Evolutionary conservation across 2,113 vertebrate species (phyloP), one percentile per base, ranked within the genome.

Genomic region (Sclerurus mexicanus): DNA sequence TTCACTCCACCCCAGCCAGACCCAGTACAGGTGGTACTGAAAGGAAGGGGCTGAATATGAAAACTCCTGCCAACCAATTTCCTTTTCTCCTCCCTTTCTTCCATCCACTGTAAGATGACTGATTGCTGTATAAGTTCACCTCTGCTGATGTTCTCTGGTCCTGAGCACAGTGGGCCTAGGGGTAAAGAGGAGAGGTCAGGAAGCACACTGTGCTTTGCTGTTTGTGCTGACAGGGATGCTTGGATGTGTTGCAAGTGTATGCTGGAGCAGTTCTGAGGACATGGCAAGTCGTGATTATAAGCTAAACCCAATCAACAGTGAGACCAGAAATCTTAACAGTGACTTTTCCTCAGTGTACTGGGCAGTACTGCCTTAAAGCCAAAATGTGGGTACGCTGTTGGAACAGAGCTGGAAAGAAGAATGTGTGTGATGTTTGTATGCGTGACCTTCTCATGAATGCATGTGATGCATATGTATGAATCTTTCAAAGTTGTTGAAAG

Each of bases 131-230:
- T 27, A 53, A 56, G 69, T 52, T 64, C 5, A 64, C 12, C 39
- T 56, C 1, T 2, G 7, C 7, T 10, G 12, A 50, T 3, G 25
- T 53, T 7, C 30, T 71, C 23, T 63, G 33, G 6, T 30, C 22
- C 47, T 28, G 44, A 79, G 63, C 19, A n/a, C 13, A 12, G n/a
- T 18, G n/a, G 11, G 5, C 31, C 64, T 52, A 2, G 37, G 49
- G 22, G 6, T 27, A 53, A 47, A 55, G 33, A 33, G 20, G 12
- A 5, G 4, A 20, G 7, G 14, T 30, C 23, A 87, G 50, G 15
- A 39, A 46, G 33, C 12, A 9, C 23, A 0, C 14, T 7, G 24
- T 20, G 8, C 37, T 44, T 64, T 0, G 0, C n/a, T 35, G 23
- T 5, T 68, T 12, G 1, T 44, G 30, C 30, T 60, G 17, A 19